Evolutionary conservation across 2,113 vertebrate genomes (phyloP), one percentile per base, ranked within the genome.

Genomic region (Platysteira castanea): DNA sequence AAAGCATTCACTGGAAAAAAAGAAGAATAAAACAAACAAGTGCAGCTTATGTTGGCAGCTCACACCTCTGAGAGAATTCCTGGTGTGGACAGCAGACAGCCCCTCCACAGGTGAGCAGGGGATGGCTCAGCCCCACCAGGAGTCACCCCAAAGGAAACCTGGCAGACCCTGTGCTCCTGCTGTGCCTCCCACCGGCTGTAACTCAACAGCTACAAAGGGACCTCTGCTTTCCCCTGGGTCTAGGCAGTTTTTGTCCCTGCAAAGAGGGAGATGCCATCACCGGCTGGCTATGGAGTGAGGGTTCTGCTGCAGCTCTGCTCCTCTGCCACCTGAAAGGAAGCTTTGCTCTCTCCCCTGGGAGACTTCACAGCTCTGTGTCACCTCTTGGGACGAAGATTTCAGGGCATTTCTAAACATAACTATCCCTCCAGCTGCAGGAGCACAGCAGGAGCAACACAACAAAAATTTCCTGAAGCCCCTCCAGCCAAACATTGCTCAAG

Each of bases 21-120:
- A 87, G 41, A 9, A 57, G 73, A 84, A 87, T 83, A 95, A 96
- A 95, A 92, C 79, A 96, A 96, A 92, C 85, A 96, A 95, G 81
- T 30, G 79, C 82, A 90, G 93, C 84, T 96, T 92, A 74, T 91
- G 44, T 93, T 97, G 97, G 95, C 95, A 89, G 68, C 74, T 27
- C 8, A 13, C 0, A 1, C 35, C 88, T 78, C 81, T 60, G 80
- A 95, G 67, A 87, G 61, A 79, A 64, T 90, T 93, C 59, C 24
- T 85, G 88, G 49, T 92, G 67, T 79, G 68, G 37, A 57, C 59
- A 50, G 46, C 84, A 85, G 87, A 65, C 70, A 91, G 67, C 57
- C 57, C 79, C 85, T 69, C 15, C 2, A 2, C 75, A 92, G 84
- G 87, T 78, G 92, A 89, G 84, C 2, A 3, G 30, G 35, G 8